Evolutionary conservation across 2,113 vertebrate species (phyloP), one percentile per base, ranked within the genome.

Genomic region (Cervus canadensis): DNA sequence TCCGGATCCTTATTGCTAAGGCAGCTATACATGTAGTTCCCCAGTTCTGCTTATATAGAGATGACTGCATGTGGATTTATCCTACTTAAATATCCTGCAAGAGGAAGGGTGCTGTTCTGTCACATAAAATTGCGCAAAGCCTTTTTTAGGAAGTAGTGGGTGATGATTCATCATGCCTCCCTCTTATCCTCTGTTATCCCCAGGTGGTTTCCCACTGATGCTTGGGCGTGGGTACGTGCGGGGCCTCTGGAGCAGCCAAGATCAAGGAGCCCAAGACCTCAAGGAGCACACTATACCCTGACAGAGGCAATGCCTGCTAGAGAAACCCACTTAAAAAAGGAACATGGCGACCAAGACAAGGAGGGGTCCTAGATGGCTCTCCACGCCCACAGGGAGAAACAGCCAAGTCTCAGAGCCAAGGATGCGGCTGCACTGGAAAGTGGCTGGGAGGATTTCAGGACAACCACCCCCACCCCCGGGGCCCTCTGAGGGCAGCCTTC

Each of bases 371-470:
- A 57, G n/a, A 2, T 11, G 64, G 16, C 26, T 45, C 64, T 54
- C 48, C 26, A 0, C 2, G 5, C 17, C 56, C 43, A 21, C 7
- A 11, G 62, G 36, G 28, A 52, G 81, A 30, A 85, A 45, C 3
- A 11, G 8, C 82, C 11, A 30, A 62, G 57, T 76, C 64, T n/a
- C 1, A 1, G 54, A 79, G 71, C 85, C 85, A 36, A 12, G 92
- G 64, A 19, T 26, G 10, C 28, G 82, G 54, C 78, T n/a, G 52
- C 5, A 3, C 33, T 89, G 93, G 45, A 60, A 50, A 59, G 30
- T 30, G 52, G 5, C 26, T 40, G 82, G 23, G 84, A 89, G 86
- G 76, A n/a, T n/a, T 71, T 94, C 52, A 88, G 82, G 85, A 59
- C 82, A 91, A 1, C n/a, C 33, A 6, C 19, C 74, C 74, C 21